phyloP scores from a whole-genome alignment of 2,113 vertebrate species.

The Orthochromis malagaraziensis region DNA sequence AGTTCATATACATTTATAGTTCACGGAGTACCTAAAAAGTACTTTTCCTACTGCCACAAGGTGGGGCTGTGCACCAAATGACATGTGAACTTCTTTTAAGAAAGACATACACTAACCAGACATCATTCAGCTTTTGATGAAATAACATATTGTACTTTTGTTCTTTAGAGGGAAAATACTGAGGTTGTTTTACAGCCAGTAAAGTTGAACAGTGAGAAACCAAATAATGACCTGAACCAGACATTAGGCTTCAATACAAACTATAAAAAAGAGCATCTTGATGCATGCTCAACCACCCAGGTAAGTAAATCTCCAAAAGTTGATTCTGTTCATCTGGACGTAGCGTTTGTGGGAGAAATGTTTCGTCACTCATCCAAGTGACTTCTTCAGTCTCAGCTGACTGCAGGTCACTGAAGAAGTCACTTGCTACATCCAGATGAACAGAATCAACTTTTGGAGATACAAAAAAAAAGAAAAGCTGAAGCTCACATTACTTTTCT shows the following conservation, averaged over 20 bases:
- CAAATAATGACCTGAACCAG: background rate
- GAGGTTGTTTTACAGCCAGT: background rate
- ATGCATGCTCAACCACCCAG: background rate
- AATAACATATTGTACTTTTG: background rate
- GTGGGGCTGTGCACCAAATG: background rate
- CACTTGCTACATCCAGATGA: accelerated
- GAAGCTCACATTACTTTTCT: background rate
- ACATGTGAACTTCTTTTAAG: background rate
- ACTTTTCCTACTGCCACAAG: background rate
- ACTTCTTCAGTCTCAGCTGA: background rate
- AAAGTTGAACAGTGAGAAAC: background rate
- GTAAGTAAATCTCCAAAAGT: background rate
- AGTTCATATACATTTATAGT: background rate
- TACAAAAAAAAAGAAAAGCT: background rate
- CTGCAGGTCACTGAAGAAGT: background rate
- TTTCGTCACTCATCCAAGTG: background rate
- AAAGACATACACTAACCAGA: background rate
- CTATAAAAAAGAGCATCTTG: accelerated
- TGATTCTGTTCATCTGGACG: background rate
- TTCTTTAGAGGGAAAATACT: background rate
- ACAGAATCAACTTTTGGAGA: background rate
- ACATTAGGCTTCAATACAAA: background rate
- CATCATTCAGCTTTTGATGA: background rate
- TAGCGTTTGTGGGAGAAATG: background rate
- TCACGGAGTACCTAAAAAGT: background rate